These are phyloP conservation scores for Gymnothorax javanicus DNA, from an alignment of 2,797 vertebrate genomes.

Conservation along the genomic window DNA sequence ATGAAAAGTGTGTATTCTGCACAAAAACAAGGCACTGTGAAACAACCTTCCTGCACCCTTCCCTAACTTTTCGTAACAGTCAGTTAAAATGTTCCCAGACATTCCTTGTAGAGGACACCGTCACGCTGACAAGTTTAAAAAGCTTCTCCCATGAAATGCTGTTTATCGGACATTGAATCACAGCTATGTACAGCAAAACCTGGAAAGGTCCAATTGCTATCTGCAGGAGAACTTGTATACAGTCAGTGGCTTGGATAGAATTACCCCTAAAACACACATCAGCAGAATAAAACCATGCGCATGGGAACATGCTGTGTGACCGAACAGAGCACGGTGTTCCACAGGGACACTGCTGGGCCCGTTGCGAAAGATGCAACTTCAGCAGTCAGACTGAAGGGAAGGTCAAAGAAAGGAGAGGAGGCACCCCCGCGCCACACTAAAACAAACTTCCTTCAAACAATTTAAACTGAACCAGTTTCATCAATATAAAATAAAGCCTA, in stretches of 20 bases:
- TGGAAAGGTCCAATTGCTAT: not conserved
- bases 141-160: slow-evolving; percentile 43
- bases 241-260: not conserved
- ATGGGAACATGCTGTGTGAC: not conserved
- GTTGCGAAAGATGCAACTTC: not conserved
- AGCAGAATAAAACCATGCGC: not conserved
- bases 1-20: too few relatives aligned
- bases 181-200: not conserved
- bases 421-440: too few relatives aligned
- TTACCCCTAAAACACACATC: not conserved
- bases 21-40: too few relatives aligned
- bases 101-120: slow-evolving; percentile 24
- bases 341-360: not conserved
- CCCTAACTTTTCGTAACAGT: too few relatives aligned
- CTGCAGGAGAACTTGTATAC: not conserved
- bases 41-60: too few relatives aligned
- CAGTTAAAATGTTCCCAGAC: not conserved
- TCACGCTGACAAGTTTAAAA: slow-evolving; percentile 39
- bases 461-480: too few relatives aligned
- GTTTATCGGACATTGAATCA: slow-evolving; percentile 54
- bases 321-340: not conserved
- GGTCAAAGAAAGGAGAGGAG: too few relatives aligned
- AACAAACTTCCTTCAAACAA: too few relatives aligned
- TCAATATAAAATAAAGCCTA: too few relatives aligned
- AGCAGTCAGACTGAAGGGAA: not conserved